Evolutionary conservation across 2,797 vertebrate genomes (phyloP).

Genomic region (Meriones psammophilus): DNA sequence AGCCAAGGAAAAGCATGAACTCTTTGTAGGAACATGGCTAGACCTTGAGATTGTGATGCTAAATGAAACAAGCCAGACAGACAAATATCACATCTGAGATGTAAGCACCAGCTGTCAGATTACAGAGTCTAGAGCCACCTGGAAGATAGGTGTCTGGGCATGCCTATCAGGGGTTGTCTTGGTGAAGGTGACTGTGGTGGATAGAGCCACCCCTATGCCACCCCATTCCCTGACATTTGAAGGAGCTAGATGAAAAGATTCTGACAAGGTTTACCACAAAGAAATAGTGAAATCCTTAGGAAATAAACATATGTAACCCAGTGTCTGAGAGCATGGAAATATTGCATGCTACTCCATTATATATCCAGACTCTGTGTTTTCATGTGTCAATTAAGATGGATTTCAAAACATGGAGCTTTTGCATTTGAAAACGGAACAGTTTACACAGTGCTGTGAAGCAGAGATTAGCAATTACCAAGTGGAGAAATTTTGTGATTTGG

Average conservation of each 20-base stretch:
- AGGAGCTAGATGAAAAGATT: not conserved
- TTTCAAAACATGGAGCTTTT: not conserved
- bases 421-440: not conserved
- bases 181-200: too few species aligned
- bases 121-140: not conserved
- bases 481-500: not conserved
- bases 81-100: not conserved
- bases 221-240: not conserved
- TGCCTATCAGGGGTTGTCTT: not conserved
- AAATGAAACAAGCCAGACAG: not conserved
- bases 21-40: not conserved
- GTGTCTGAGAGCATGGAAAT: not conserved
- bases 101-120: not conserved
- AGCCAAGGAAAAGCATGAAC: not conserved
- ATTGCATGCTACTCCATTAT: not conserved
- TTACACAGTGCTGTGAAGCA: slow-evolving; percentile 37
- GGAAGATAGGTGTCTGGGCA: not conserved
- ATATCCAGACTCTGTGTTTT: not conserved
- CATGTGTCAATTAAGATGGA: not conserved
- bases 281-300: not conserved
- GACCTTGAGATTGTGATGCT: too few species aligned
- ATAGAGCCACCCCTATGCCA: not conserved
- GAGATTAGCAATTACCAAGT: slow-evolving; percentile 5
- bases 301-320: not conserved
- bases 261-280: not conserved